These are phyloP conservation scores for Borostomias antarcticus DNA, from an alignment of 2,797 vertebrate genomes.

Conservation along the genomic window DNA sequence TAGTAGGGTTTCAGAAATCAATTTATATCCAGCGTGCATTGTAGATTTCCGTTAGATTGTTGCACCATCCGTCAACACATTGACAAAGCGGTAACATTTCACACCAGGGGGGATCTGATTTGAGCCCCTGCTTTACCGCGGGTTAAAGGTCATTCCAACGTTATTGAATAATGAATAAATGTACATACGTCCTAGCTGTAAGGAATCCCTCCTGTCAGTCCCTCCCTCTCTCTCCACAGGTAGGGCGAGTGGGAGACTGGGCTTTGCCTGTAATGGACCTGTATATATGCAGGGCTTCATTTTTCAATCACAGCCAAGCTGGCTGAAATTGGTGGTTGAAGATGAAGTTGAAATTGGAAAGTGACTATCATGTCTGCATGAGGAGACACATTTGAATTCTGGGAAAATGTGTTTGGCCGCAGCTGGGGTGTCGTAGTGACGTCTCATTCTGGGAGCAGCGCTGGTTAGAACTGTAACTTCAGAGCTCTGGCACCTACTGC, in stretches of 20 bases:
- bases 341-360: constrained; percentile 86
- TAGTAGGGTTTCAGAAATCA: no score
- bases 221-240: constrained; percentile 59
- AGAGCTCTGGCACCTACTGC: constrained; percentile 30
- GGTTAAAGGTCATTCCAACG: constrained; percentile 73
- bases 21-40: constrained; percentile 23
- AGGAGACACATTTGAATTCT: constrained; percentile 79
- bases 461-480: not conserved
- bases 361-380: constrained; percentile 81
- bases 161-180: constrained; percentile 81
- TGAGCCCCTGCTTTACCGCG: constrained; percentile 48
- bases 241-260: no score
- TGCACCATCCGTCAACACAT: not conserved
- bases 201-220: constrained; percentile 73
- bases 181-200: constrained; percentile 67
- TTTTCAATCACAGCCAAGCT: constrained; percentile 77
- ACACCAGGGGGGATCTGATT: constrained; percentile 46
- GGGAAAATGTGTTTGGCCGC: constrained; percentile 35
- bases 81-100: constrained; percentile 60
- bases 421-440: constrained; percentile 47
- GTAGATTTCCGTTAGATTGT: no score
- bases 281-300: constrained; percentile 84
- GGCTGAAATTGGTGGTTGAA: constrained; percentile 79
- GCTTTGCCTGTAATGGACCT: constrained; percentile 78
- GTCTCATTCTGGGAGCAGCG: constrained; percentile 27